Conservation (phyloP, 2,797 vertebrate genomes). For the Echiichthys vipera region DNA sequence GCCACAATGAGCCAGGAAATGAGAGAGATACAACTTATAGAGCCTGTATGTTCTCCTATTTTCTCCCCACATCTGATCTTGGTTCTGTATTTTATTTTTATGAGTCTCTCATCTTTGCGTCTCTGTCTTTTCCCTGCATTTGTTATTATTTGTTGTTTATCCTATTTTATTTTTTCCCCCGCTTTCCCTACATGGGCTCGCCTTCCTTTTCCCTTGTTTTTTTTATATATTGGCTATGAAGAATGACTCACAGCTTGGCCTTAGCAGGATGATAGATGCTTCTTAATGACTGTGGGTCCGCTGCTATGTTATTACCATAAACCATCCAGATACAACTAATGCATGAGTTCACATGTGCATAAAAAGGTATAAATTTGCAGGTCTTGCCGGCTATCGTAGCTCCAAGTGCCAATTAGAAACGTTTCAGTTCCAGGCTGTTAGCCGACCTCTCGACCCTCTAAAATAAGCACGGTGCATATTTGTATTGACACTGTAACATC, state of each 20-base stretch:
- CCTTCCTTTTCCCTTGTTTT: constrained; percentile 15
- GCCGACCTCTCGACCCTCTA: constrained; percentile 40
- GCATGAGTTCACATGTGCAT: constrained; percentile 65
- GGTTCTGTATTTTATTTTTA: constrained; percentile 29
- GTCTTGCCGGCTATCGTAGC: constrained; percentile 50
- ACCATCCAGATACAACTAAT: constrained; percentile 63
- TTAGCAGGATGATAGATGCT: constrained; percentile 65
- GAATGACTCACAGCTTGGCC: constrained; percentile 67
- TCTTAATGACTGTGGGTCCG: constrained; percentile 69
- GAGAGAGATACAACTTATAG: constrained; percentile 12
- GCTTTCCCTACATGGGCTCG: too few species aligned
- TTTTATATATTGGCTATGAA: constrained; percentile 58
- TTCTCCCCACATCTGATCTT: constrained; percentile 19
- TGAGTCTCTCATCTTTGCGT: background rate
- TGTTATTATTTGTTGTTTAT: constrained; percentile 27
- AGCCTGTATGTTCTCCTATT: constrained; percentile 11
- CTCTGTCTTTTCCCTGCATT: constrained; percentile 27
- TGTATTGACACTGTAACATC: constrained; percentile 42
- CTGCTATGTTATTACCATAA: constrained; percentile 72
- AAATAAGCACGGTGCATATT: constrained; percentile 41
- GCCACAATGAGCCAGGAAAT: constrained; percentile 50
- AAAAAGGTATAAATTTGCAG: constrained; percentile 65
- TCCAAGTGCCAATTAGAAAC: constrained; percentile 72
- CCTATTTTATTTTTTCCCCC: constrained; percentile 1
- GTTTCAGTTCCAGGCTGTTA: constrained; percentile 46